phyloP scores from a whole-genome alignment of 2,888 invertebrate species.

The Apotomis capreana region DNA sequence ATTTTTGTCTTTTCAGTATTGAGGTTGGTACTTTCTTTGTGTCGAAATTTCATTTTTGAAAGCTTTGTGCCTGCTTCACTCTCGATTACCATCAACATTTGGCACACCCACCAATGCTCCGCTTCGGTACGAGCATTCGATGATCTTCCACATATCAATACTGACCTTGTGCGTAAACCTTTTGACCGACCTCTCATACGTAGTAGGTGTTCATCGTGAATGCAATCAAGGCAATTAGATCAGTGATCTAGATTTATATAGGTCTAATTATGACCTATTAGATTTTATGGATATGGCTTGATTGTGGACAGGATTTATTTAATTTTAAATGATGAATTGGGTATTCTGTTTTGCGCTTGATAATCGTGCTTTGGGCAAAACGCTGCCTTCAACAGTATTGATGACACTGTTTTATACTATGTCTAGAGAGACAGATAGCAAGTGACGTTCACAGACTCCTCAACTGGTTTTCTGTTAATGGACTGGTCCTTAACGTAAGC shows the following conservation, averaged over 20 bases:
- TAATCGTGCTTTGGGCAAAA: too few relatives aligned
- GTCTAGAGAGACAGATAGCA: too few relatives aligned
- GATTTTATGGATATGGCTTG: constrained; percentile 7
- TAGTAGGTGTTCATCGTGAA: constrained; percentile 33
- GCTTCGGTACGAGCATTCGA: constrained; percentile 24
- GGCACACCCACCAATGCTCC: constrained; percentile 35
- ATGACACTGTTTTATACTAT: too few relatives aligned
- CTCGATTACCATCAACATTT: constrained; percentile 18
- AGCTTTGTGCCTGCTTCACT: constrained; percentile 8
- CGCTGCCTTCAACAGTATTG: too few relatives aligned
- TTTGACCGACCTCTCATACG: constrained; percentile 32
- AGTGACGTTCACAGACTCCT: too few relatives aligned
- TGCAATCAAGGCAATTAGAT: constrained; percentile 26
- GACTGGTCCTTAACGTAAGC: too few relatives aligned
- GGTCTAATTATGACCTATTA: constrained; percentile 2
- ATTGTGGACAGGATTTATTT: background rate
- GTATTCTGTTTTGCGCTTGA: background rate
- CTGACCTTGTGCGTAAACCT: constrained; percentile 28
- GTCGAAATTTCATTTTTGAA: too few relatives aligned
- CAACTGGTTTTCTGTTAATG: too few relatives aligned
- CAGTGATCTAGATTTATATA: constrained; percentile 26
- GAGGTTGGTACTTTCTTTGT: too few relatives aligned
- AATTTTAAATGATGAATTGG: background rate
- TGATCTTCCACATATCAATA: constrained; percentile 33
- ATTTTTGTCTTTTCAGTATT: too few relatives aligned